Evolutionary conservation across 23 tunicate species (phyloP).

Genomic region (Diplosoma virens): DNA sequence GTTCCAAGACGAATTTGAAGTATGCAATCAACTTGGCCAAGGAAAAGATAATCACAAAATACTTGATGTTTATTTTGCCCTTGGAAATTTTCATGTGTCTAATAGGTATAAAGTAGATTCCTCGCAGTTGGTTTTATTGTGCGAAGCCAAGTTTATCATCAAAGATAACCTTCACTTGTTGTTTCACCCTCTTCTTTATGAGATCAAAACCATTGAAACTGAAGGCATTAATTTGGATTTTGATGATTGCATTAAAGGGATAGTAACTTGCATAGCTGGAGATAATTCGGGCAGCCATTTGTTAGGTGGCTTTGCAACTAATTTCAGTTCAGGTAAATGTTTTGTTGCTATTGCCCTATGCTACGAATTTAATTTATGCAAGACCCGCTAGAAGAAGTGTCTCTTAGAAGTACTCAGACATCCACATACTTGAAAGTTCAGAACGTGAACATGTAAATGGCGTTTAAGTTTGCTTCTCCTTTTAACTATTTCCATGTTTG

Average conservation of each 20-base stretch:
- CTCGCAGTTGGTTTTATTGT: constrained; percentile 32
- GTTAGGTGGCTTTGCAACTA: constrained; percentile 43
- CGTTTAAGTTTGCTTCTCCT: constrained; percentile 15
- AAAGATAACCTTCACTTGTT: background rate
- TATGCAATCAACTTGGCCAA: constrained; percentile 33
- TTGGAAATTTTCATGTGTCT: constrained; percentile 29
- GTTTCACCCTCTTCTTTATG: constrained; percentile 32
- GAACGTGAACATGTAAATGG: background rate
- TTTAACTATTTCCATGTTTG: constrained; percentile 18
- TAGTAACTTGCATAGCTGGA: constrained; percentile 15
- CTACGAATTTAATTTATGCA: background rate
- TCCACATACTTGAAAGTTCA: background rate
- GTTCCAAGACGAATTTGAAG: constrained; percentile 41
- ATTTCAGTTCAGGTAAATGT: constrained; percentile 22
- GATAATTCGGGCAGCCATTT: constrained; percentile 53
- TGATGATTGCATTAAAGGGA: background rate
- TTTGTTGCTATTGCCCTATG: constrained; percentile 27
- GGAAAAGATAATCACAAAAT: constrained; percentile 41
- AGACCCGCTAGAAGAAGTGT: background rate
- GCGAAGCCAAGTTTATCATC: constrained; percentile 19
- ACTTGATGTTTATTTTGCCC: constrained; percentile 44
- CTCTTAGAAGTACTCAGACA: constrained; percentile 1
- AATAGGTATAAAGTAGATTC: constrained; percentile 26
- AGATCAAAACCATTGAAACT: constrained; percentile 19
- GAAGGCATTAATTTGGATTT: constrained; percentile 33